A percentile compares a stretch with the other conserved stretches of the same genome.
Conservation (phyloP, 2,888 invertebrate species). For the Macaria liturata region DNA sequence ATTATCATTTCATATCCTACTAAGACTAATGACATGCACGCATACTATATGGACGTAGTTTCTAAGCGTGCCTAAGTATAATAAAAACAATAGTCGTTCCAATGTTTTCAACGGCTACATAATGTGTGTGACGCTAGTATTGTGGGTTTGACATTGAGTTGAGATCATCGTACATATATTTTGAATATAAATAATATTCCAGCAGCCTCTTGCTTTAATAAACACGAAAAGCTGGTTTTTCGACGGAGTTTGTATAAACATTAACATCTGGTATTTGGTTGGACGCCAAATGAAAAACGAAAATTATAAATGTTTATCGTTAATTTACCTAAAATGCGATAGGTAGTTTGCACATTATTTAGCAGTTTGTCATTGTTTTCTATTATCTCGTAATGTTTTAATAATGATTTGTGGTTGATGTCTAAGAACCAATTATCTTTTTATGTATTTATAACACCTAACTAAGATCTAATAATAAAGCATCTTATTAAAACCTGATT, state of each 20-base stretch:
- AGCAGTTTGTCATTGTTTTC: no score
- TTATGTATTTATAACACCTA: neutral
- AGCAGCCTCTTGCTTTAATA: slow-evolving; percentile 19
- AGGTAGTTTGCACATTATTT: no score
- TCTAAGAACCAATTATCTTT: no score
- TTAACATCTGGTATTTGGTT: neutral
- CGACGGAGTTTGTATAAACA: slow-evolving; percentile 1
- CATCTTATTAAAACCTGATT: slow-evolving; percentile 5
- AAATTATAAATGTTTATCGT: neutral
- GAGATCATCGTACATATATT: slow-evolving; percentile 12
- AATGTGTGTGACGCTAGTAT: neutral
- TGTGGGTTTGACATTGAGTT: slow-evolving; percentile 20
- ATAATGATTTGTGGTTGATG: no score
- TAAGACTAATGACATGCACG: no score
- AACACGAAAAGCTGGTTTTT: slow-evolving; percentile 31
- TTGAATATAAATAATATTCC: slow-evolving; percentile 11
- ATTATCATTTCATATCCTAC: no score
- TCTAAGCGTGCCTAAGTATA: no score
- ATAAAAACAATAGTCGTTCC: no score
- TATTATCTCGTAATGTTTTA: no score
- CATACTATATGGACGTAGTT: no score
- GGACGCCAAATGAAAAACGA: neutral
- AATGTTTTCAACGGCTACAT: no score
- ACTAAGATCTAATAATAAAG: neutral
- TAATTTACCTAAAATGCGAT: no score